Evolutionary conservation across 2,888 invertebrate species (phyloP).

Genomic region (Yponomeuta evonymella): DNA sequence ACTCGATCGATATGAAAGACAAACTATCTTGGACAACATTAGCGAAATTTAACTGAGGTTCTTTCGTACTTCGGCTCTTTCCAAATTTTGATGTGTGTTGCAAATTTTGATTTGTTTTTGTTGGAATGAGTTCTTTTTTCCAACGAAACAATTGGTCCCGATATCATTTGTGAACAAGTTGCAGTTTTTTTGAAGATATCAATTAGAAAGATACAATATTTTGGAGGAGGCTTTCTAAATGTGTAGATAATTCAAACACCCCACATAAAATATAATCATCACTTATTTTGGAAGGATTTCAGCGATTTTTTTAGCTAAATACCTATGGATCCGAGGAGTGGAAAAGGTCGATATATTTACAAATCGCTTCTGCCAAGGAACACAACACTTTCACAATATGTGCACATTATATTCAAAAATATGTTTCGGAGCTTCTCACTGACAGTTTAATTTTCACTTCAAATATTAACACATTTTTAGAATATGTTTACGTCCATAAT

Average conservation of each 20-base stretch:
- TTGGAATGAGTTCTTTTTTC: no score
- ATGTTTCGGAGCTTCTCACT: background rate
- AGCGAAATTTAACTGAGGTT: no score
- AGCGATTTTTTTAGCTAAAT: background rate
- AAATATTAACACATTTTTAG: background rate
- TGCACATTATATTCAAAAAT: background rate
- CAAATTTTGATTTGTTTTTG: no score
- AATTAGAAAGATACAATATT: background rate
- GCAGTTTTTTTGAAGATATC: background rate
- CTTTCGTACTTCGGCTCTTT: no score
- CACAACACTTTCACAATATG: constrained; percentile 1
- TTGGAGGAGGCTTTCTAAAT: background rate
- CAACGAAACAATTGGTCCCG: no score
- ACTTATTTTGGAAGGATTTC: background rate
- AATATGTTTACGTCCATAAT: background rate
- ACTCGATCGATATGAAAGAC: background rate
- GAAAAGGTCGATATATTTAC: background rate
- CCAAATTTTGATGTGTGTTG: no score
- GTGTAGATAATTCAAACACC: background rate
- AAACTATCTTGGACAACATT: no score
- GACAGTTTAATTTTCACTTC: background rate
- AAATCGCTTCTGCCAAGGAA: background rate
- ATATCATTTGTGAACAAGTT: no score
- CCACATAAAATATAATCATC: background rate
- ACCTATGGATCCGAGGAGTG: background rate